Conservation (phyloP, 1,140 invertebrate genomes). For the Solenopsis invicta region DNA sequence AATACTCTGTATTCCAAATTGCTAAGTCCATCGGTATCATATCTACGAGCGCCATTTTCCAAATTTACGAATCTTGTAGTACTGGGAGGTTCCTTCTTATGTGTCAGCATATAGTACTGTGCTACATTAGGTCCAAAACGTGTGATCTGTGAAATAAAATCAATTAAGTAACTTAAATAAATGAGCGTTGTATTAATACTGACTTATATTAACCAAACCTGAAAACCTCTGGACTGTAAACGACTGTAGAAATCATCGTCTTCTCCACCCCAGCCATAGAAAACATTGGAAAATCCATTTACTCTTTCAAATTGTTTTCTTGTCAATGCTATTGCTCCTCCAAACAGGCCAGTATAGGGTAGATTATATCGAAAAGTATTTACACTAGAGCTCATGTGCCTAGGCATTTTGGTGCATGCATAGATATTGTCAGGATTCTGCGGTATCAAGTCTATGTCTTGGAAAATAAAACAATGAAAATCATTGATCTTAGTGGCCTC, state of each 20-base stretch:
- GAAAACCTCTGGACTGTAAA: slow-evolving; percentile 83
- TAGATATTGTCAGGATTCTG: slow-evolving; percentile 96
- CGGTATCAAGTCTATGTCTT: slow-evolving; percentile 98
- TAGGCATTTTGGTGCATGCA: slow-evolving; percentile 94
- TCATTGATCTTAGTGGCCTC: slow-evolving; percentile 91
- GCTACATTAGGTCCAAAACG: slow-evolving; percentile 91
- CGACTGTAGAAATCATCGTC: slow-evolving; percentile 95
- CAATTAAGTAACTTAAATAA: background rate
- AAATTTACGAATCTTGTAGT: slow-evolving; percentile 88
- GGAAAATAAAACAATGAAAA: slow-evolving; percentile 96
- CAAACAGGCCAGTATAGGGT: slow-evolving; percentile 92
- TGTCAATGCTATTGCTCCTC: slow-evolving; percentile 92
- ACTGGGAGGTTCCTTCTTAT: slow-evolving; percentile 90
- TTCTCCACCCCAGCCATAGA: slow-evolving; percentile 96
- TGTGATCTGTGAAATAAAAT: slow-evolving; percentile 86
- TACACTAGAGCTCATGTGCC: slow-evolving; percentile 97
- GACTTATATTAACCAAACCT: slow-evolving; percentile 69
- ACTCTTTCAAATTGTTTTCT: slow-evolving; percentile 91
- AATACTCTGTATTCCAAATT: slow-evolving; percentile 87
- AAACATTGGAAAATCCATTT: slow-evolving; percentile 97
- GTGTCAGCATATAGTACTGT: slow-evolving; percentile 92
- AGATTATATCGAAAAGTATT: slow-evolving; percentile 95
- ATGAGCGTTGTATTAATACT: background rate
- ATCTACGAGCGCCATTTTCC: slow-evolving; percentile 87
- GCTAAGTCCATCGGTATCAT: slow-evolving; percentile 90